A percentile compares a stretch with the other conserved stretches of the same genome.
phyloP scores from a whole-genome alignment of 2,888 invertebrate genomes.

The Disparrhopalites patrizii region DNA sequence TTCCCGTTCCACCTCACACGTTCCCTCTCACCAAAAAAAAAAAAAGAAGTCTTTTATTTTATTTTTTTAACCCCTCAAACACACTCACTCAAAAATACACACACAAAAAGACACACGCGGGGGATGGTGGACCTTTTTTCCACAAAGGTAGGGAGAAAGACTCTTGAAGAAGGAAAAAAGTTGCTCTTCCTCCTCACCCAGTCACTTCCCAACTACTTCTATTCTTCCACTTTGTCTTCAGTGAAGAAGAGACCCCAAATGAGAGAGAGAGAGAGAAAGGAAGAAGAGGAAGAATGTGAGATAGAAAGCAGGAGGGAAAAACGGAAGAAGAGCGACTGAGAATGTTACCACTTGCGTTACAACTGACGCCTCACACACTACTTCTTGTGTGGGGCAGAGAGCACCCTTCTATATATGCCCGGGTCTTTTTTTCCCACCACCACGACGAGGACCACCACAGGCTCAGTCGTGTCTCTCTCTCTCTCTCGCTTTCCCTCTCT shows the following conservation, averaged over 20 bases:
- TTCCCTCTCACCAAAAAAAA: no score
- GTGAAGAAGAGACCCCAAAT: no score
- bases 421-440: conserved; percentile 23
- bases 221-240: no score
- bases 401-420: conserved; percentile 26
- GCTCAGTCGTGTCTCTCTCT: conserved; percentile 8
- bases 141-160: not conserved
- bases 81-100: no score
- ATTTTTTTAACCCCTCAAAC: no score
- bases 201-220: conserved; percentile 20
- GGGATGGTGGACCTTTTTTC: not conserved
- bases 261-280: no score
- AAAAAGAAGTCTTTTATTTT: not conserved
- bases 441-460: not conserved
- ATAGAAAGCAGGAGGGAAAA: no score
- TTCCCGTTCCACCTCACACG: conserved; percentile 10
- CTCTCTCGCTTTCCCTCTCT: conserved; percentile 5
- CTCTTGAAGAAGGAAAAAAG: not conserved
- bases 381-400: conserved; percentile 28
- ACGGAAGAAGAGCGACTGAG: no score
- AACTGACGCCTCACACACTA: conserved; percentile 32
- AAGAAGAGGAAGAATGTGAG: no score
- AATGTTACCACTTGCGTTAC: conserved; percentile 21
- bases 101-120: not conserved
- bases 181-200: conserved; percentile 16